Conservation (phyloP, 1,140 invertebrate genomes). For the Aricia agestis region DNA sequence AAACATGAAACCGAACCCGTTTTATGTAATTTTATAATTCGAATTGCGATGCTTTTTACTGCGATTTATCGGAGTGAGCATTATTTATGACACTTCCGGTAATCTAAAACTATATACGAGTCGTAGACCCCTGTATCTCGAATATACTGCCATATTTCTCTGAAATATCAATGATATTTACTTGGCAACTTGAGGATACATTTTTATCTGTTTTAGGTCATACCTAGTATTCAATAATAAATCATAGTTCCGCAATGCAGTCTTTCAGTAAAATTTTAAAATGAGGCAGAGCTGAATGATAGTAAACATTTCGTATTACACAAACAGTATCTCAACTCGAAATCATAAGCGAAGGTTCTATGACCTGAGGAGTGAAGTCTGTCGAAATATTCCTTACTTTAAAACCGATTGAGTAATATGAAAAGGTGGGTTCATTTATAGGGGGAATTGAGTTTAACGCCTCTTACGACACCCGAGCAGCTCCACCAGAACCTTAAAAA, state of each 20-base stretch:
- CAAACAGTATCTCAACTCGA: background rate
- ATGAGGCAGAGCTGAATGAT: background rate
- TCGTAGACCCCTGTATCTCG: background rate
- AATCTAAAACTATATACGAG: constrained; percentile 9
- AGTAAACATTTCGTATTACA: background rate
- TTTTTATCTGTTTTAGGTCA: background rate
- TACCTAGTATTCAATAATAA: background rate
- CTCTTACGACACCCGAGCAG: background rate
- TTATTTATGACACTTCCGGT: constrained; percentile 32
- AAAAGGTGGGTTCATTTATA: background rate
- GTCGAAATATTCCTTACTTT: constrained; percentile 1
- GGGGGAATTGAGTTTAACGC: background rate
- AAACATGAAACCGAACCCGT: constrained; percentile 44
- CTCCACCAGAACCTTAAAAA: background rate
- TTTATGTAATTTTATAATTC: constrained; percentile 46
- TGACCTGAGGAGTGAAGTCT: background rate
- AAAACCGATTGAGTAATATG: background rate
- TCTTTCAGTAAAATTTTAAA: background rate
- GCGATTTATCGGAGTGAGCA: constrained; percentile 20
- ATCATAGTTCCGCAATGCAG: background rate
- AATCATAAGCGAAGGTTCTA: background rate
- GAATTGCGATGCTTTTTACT: constrained; percentile 35
- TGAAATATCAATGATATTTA: background rate
- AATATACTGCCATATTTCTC: background rate
- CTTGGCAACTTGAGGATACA: background rate